Conservation (phyloP, 2,797 vertebrate genomes). For the Urophycis tenuis region DNA sequence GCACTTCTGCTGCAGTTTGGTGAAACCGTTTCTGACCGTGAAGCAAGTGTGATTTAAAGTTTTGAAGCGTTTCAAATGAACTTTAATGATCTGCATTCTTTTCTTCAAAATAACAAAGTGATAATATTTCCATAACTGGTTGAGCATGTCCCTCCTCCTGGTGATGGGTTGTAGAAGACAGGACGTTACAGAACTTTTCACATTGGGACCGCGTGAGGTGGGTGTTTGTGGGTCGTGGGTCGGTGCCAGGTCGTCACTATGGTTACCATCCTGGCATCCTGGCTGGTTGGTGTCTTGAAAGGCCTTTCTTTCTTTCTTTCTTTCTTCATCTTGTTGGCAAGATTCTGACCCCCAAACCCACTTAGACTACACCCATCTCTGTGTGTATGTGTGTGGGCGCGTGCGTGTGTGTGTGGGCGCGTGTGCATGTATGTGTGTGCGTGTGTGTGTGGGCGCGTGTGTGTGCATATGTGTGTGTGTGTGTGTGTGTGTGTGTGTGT, state of each 20-base stretch:
- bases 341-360: neutral
- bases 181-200: neutral
- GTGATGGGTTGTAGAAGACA: neutral
- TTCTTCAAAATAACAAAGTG: neutral
- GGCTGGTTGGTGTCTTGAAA: neutral
- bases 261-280: neutral
- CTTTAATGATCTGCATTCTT: neutral
- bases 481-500: conserved; percentile 7
- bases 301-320: neutral
- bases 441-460: neutral
- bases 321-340: neutral
- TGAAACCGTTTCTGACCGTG: neutral
- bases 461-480: neutral
- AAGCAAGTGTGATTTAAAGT: neutral
- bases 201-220: neutral
- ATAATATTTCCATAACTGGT: neutral
- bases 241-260: neutral
- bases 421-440: neutral
- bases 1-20: neutral
- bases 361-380: neutral
- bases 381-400: no score
- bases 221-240: neutral
- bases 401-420: no score
- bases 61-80: neutral
- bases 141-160: neutral